phyloP scores from a whole-genome alignment of 2,888 invertebrate species.

The Ethmia dodecea region DNA sequence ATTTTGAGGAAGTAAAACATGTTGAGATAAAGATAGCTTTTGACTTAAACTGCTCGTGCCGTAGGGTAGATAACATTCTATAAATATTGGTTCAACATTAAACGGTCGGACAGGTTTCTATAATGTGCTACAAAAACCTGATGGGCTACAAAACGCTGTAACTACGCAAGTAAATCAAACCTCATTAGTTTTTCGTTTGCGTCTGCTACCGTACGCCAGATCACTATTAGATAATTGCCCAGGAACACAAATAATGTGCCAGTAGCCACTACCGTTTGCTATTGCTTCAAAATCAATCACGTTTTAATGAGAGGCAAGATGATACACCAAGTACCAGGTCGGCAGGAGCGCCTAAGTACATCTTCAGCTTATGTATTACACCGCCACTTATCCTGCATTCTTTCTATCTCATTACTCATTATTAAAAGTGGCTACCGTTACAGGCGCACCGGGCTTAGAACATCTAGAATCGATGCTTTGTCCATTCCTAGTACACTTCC shows the following conservation, averaged over 20 bases:
- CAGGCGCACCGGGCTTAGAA: constrained; percentile 26
- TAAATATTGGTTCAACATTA: too few relatives aligned
- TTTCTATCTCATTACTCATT: constrained; percentile 63
- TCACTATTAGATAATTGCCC: constrained; percentile 17
- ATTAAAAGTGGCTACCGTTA: constrained; percentile 67
- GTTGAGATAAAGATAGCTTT: constrained; percentile 8
- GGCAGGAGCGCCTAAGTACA: constrained; percentile 27
- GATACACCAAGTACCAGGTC: constrained; percentile 31
- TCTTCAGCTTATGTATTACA: constrained; percentile 38
- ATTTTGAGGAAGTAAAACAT: constrained; percentile 9
- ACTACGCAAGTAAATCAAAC: constrained; percentile 10
- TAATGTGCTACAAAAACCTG: too few relatives aligned
- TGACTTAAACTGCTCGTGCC: constrained; percentile 10
- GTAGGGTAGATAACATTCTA: too few relatives aligned
- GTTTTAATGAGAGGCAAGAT: constrained; percentile 49
- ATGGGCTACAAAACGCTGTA: too few relatives aligned
- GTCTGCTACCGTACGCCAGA: constrained; percentile 11
- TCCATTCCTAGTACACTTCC: too few relatives aligned
- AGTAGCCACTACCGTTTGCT: constrained; percentile 61
- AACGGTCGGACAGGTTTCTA: too few relatives aligned
- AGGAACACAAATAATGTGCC: constrained; percentile 33
- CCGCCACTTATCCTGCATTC: constrained; percentile 50
- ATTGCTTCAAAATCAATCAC: constrained; percentile 58
- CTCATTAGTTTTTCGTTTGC: constrained; percentile 10
- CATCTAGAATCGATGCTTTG: constrained; percentile 24